Base-by-base conservation (phyloP, 2,113 vertebrate species). In the Oryzias curvinotus region DNA sequence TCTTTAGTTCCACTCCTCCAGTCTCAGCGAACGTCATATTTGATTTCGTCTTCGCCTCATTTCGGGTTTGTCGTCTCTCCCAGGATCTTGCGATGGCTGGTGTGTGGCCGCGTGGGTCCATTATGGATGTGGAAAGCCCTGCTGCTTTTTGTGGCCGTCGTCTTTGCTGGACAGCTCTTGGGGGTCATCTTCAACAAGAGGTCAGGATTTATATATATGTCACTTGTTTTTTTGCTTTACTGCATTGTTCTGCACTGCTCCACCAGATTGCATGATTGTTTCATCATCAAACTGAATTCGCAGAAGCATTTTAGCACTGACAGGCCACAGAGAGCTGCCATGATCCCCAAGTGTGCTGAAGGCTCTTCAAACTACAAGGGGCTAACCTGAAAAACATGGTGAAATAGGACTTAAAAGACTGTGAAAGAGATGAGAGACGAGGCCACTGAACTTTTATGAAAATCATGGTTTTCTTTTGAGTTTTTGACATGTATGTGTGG, bases 111-210 rank as follows among this genome's bases (percentile, higher is more conserved):
- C 14, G 13, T 90, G 73, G 90, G 90, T 44, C 87, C 90, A n/a
- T 51, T 90, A 7, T 92, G 91, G 91, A 75, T 91, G 73, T 92
- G 91, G 90, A 93, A 92, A 57, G 90, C 86, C 1, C 71, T 93
- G 48, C 81, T 92, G 59, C 77, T 92, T 43, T 92, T 91, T n/a
- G 80, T 85, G 64, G 89, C 81, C 62, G 80, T 92, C 17, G 91
- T 70, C 1, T 92, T 93, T 54, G 87, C 91, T 0, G 86, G 88
- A 12, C 92, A 93, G 71, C 82, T 93, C 46, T 77, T 93, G 44
- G 91, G 89, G 12, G 77, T 92, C 78, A 90, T 92, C 76, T 92
- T 92, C 77, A 91, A 87, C 81, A 93, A 89, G 73, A 92, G 89
- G 92, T 89, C 19, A 18, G 47, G 36, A 3, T 36, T 36, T 13